phyloP scores from a whole-genome alignment of 2,797 vertebrate species.

The Pampus argenteus region DNA sequence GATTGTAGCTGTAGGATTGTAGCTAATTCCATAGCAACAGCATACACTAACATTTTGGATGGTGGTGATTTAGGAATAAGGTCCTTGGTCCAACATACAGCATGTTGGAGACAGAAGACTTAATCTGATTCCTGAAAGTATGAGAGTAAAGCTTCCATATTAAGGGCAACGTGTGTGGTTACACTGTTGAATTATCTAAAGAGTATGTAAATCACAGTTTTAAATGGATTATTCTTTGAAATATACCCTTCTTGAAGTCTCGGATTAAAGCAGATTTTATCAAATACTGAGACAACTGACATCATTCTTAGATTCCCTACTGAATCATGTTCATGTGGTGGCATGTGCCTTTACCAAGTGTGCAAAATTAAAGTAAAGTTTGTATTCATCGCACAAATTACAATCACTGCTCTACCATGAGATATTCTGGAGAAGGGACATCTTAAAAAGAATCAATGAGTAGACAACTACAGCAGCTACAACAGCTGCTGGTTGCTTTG shows the following conservation, averaged over 20 bases:
- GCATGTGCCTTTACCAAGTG: not conserved
- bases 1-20: not conserved
- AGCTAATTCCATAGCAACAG: not conserved
- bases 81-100: not conserved
- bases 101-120: not conserved
- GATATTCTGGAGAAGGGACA: not conserved
- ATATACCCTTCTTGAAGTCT: not conserved
- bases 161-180: not conserved
- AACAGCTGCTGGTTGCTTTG: conserved; percentile 33
- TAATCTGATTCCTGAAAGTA: not conserved
- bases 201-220: not conserved
- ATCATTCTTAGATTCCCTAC: conserved; percentile 5
- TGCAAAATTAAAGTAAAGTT: conserved; percentile 12
- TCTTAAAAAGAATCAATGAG: conserved; percentile 9
- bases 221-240: conserved; percentile 2
- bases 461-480: conserved; percentile 14
- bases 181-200: not conserved
- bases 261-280: conserved; percentile 16
- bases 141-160: not conserved
- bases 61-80: not conserved
- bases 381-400: conserved; percentile 10
- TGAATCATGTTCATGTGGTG: not conserved
- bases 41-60: not conserved
- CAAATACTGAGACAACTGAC: not conserved
- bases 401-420: conserved; percentile 7